Evolutionary conservation across 2,797 vertebrate species (phyloP), one percentile per base, ranked within the genome.

Genomic region (Anguilla marmorata): DNA sequence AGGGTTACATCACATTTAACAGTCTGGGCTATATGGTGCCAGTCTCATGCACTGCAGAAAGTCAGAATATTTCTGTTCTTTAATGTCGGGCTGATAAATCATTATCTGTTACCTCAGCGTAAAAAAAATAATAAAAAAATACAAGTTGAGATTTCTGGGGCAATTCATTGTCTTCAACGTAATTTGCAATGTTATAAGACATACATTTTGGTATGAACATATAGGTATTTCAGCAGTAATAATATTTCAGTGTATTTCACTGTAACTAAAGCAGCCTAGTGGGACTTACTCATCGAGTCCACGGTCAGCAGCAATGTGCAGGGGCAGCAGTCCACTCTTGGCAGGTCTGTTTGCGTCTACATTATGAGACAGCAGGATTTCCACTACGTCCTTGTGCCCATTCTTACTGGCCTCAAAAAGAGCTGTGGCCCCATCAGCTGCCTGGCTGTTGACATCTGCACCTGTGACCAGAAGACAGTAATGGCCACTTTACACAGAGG

Each of bases 291-390:
- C 94, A 86, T 95, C 95, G 92, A 97, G 96, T 87, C 98, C 99
- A 92, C 95, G 91, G 82, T 97, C 97, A 85, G 98, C 95, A 88
- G 98, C 98, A 0, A 97, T 87, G 82, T 99, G 99, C 72, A 99
- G 96, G 0, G 99, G 98, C 69, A 99, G 94, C 84, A 98, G 89
- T 16, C 98, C 98, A 1, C 96, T 94, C 88, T 96, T 96, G 58
- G 96, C 96, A 86, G 96, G 90, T 94, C 95, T 98, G 94, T 99
- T 99, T 91, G 98, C 98, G 21, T 99, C 98, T 9, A 98, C 97
- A 2, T 95, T 96, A 89, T 97, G 97, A 0, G 95, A 92, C 90
- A 99, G 92, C 86, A 99, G 95, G 76, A 96, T 95, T 52, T 96
- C 94, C 56, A 97, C 97, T 0, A 95, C 93, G 0, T 94, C 92